Base-by-base conservation (phyloP, 2,113 vertebrate genomes). In the Oenanthe melanoleuca region DNA sequence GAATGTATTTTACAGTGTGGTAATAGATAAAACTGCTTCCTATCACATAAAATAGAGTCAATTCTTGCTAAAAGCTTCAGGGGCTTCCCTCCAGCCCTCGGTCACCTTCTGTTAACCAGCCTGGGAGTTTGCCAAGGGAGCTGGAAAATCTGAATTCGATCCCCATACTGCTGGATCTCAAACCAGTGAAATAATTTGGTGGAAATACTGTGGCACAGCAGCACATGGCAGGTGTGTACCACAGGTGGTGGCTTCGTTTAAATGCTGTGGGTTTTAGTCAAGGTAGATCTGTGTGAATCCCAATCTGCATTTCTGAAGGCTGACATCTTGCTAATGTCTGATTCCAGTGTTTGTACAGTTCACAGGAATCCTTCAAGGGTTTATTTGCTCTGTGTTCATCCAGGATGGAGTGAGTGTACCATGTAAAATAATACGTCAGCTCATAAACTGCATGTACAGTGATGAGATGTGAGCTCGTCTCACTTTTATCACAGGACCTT, bases 371-470 rank as follows among this genome's bases (percentile, higher is more conserved):
- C 89, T 94, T 93, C 88, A 95, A 97, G 93, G 95, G 94, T 93
- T 95, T 97, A 79, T 95, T 93, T 89, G 73, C 89, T 96, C 92
- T 65, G 20, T 95, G 94, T 96, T 97, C 92, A 82, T 71, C 85
- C 71, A 82, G 87, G 96, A 87, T 79, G 91, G 88, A 95, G 79
- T 67, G 97, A 97, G 93, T 74, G 73, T 84, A 72, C 95, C 89
- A 72, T 89, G 97, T 91, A 93, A 92, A 97, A 94, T 87, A 92
- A 80, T 73, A 94, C 78, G 90, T 96, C 94, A 96, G 90, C 93
- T 97, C 94, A 59, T 92, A 96, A 97, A 95, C 63, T 26, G 75
- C 92, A 14, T 65, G 71, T 66, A 59, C 78, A 81, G 63, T 3
- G 44, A 88, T 9, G 65, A 92, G 87, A 79, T 50, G 95, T 8